phyloP scores from a whole-genome alignment of 1,140 invertebrate species.

The Pogonus chalceus region DNA sequence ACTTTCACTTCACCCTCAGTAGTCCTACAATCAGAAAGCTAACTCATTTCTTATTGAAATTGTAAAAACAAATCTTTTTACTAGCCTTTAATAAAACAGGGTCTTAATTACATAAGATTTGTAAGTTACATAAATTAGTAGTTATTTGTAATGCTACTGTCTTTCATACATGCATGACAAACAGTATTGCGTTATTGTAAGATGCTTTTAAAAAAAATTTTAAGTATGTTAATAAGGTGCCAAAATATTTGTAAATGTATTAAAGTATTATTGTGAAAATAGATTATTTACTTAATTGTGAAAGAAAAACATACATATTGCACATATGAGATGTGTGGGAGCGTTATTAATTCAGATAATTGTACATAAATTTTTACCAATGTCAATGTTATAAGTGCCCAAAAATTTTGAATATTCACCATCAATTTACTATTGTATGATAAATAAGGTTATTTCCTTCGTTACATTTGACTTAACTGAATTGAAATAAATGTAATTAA shows the following conservation, averaged over 20 bases:
- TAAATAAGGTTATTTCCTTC: no score
- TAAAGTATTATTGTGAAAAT: no score
- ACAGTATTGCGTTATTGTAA: slow-evolving; percentile 3
- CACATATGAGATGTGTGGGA: no score
- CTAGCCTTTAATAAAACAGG: slow-evolving; percentile 3
- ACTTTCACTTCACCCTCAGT: slow-evolving; percentile 2
- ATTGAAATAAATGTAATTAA: no score
- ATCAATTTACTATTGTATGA: no score
- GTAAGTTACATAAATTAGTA: neutral
- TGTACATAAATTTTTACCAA: no score
- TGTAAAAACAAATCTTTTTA: neutral
- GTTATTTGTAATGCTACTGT: neutral
- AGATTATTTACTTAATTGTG: neutral
- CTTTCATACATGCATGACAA: slow-evolving; percentile 7
- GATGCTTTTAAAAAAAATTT: slow-evolving; percentile 4
- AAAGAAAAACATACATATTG: neutral
- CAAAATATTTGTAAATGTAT: no score
- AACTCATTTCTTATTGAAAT: neutral
- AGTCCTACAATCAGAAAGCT: slow-evolving; percentile 5
- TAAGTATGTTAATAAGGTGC: neutral
- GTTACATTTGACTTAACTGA: no score
- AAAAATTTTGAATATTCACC: no score
- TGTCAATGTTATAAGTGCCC: no score
- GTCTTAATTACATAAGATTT: slow-evolving; percentile 4
- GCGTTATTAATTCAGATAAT: no score